Percentiles rank a stretch among this genome's conserved stretches.
Conservation (phyloP, 2,797 vertebrate species). For the Hippocampus kuda region DNA sequence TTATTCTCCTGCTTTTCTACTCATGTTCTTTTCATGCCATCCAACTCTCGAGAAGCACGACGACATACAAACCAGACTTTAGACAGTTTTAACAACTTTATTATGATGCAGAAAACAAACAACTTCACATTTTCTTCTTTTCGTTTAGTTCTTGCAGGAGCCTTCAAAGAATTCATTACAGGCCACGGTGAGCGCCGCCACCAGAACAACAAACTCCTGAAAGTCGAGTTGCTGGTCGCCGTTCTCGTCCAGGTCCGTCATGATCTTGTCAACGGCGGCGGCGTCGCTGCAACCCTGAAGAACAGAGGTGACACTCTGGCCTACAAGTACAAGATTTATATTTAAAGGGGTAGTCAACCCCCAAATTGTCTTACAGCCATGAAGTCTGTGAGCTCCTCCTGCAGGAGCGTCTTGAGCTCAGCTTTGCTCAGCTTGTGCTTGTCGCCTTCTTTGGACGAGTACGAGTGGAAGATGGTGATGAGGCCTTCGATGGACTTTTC, state of each 20-base stretch:
- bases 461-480: slow-evolving; percentile 78
- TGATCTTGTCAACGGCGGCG: slow-evolving; percentile 74
- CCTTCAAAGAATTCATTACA: slow-evolving; percentile 85
- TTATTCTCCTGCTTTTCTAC: too few relatives aligned
- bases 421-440: slow-evolving; percentile 83
- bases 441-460: slow-evolving; percentile 85
- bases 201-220: slow-evolving; percentile 84
- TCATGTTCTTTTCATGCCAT: neutral
- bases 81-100: neutral
- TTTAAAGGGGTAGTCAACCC: too few relatives aligned
- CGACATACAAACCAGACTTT: neutral
- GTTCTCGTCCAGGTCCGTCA: slow-evolving; percentile 82
- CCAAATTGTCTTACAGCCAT: slow-evolving; percentile 63
- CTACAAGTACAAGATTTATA: too few relatives aligned
- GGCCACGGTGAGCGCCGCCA: slow-evolving; percentile 78
- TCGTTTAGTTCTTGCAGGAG: slow-evolving; percentile 6
- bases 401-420: slow-evolving; percentile 80
- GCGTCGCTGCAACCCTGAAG: slow-evolving; percentile 65
- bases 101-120: neutral
- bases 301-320: too few relatives aligned
- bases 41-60: neutral
- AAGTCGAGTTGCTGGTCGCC: slow-evolving; percentile 85
- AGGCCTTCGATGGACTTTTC: slow-evolving; percentile 74
- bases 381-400: slow-evolving; percentile 70
- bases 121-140: neutral